Evolutionary conservation across 2,888 invertebrate genomes (phyloP).

Genomic region (Mesochorus sp.): DNA sequence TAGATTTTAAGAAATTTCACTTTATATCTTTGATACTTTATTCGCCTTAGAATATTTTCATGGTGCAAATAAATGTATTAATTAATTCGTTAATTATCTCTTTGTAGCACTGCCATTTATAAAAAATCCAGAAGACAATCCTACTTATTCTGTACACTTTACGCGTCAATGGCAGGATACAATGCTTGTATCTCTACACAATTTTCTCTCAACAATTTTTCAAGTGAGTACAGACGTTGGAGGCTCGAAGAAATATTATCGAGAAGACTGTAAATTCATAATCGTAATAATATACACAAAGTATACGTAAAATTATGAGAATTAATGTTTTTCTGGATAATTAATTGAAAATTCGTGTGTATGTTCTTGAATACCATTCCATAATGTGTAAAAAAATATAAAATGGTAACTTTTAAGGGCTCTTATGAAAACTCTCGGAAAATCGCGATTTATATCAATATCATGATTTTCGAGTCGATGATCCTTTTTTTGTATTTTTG

Average conservation of each 20-base stretch:
- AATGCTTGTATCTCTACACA: slow-evolving; percentile 93
- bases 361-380: too few relatives aligned
- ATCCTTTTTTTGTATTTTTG: too few relatives aligned
- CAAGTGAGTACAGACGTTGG: too few relatives aligned
- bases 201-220: slow-evolving; percentile 95
- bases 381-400: not conserved
- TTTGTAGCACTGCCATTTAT: slow-evolving; percentile 93
- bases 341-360: too few relatives aligned
- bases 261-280: too few relatives aligned
- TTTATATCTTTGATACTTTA: not conserved
- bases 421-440: not conserved
- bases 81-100: slow-evolving; percentile 30
- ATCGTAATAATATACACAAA: too few relatives aligned
- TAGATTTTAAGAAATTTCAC: too few relatives aligned
- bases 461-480: too few relatives aligned
- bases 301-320: too few relatives aligned
- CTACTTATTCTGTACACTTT: slow-evolving; percentile 93
- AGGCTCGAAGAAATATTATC: too few relatives aligned
- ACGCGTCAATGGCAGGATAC: slow-evolving; percentile 98
- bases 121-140: slow-evolving; percentile 95
- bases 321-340: too few relatives aligned
- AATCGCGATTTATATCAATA: not conserved
- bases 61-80: slow-evolving; percentile 30
- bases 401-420: not conserved
- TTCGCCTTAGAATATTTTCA: slow-evolving; percentile 27